Conservation (phyloP, 2,113 vertebrate genomes). For the Daubentonia madagascariensis region DNA sequence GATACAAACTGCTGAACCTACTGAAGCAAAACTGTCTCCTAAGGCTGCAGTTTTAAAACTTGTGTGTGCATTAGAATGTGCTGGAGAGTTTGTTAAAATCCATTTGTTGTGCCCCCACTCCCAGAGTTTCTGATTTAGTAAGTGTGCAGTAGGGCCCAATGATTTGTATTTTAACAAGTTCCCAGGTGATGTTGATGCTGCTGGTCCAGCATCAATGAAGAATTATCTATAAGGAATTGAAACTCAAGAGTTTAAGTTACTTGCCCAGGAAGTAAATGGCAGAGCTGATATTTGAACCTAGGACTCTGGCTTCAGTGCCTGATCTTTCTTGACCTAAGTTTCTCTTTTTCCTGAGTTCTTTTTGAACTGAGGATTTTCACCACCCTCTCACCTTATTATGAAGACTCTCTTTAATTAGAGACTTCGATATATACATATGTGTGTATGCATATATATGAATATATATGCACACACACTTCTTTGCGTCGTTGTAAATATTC, state of each 20-base stretch:
- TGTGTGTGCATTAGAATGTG: background rate
- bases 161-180: background rate
- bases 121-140: background rate
- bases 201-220: background rate
- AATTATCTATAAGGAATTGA: background rate
- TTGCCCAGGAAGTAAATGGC: background rate
- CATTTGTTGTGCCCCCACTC: background rate
- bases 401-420: background rate
- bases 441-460: background rate
- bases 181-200: background rate
- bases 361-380: background rate
- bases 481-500: conserved; percentile 41
- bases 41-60: background rate
- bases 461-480: background rate
- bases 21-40: background rate
- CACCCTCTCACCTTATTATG: background rate
- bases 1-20: background rate
- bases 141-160: background rate
- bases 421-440: background rate
- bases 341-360: background rate
- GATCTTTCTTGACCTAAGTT: background rate
- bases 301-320: background rate
- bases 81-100: background rate
- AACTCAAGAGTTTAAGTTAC: background rate
- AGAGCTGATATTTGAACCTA: background rate